These are phyloP conservation scores for Allophyes oxyacanthae DNA, from an alignment of 2,888 invertebrate species.

Conservation along the genomic window DNA sequence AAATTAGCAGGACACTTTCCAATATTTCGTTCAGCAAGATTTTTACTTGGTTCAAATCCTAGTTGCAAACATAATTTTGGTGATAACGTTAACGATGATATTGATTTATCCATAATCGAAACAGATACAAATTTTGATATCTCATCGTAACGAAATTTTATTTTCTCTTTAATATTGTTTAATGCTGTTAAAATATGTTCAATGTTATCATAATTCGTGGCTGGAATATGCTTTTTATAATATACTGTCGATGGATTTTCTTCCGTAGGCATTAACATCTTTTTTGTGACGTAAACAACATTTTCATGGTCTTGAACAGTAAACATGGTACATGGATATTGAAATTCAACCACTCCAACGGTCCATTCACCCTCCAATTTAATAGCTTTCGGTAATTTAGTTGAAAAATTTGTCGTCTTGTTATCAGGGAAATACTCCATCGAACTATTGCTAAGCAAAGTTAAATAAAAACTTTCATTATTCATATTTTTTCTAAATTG, in stretches of 20 bases:
- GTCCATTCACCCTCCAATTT: slow-evolving; percentile 31
- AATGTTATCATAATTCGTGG: slow-evolving; percentile 45
- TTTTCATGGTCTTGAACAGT: slow-evolving; percentile 49
- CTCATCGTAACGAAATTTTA: slow-evolving; percentile 42
- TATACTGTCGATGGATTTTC: slow-evolving; percentile 18
- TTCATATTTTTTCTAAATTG: slow-evolving; percentile 43
- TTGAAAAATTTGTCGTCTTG: slow-evolving; percentile 40
- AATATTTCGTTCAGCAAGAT: slow-evolving; percentile 23
- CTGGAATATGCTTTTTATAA: slow-evolving; percentile 49
- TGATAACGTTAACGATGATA: slow-evolving; percentile 10
- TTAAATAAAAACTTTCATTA: slow-evolving; percentile 50
- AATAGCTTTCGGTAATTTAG: slow-evolving; percentile 45
- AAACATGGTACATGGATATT: slow-evolving; percentile 45
- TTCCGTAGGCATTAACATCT: slow-evolving; percentile 26
- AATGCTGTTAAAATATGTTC: slow-evolving; percentile 37
- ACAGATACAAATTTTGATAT: slow-evolving; percentile 29
- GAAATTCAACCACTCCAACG: slow-evolving; percentile 42
- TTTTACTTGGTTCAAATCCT: slow-evolving; percentile 45
- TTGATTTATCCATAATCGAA: slow-evolving; percentile 5
- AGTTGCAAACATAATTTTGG: slow-evolving; percentile 35
- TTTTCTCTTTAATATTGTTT: slow-evolving; percentile 36
- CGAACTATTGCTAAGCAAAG: slow-evolving; percentile 33
- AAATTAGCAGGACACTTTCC: slow-evolving; percentile 40
- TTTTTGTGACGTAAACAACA: slow-evolving; percentile 34
- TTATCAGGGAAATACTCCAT: slow-evolving; percentile 51